Evolutionary conservation across 1,140 invertebrate species (phyloP), one percentile per base, ranked within the genome.

Genomic region (Homalodisca vitripennis): DNA sequence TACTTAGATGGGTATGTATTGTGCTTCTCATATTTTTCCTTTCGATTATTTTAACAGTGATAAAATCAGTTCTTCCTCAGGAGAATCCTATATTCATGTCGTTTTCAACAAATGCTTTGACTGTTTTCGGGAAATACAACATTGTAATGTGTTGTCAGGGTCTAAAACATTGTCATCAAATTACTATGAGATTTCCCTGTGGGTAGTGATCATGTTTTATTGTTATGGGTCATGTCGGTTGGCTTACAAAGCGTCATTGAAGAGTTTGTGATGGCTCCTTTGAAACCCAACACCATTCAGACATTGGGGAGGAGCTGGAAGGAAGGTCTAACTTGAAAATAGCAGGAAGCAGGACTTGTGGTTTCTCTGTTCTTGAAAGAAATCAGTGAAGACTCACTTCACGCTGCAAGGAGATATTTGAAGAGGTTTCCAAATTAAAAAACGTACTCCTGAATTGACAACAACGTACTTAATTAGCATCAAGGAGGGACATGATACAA

Each of bases 201-300:
- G 26, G 55, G 24, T 27, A 26, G 2, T 27, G n/a, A 6, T 60
- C 12, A 60, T 60, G 55, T 26, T 60, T 24, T 60, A 60, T 26
- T 27, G 55, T n/a, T 6, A n/a, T n/a, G 22, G 29, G 29, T 60
- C 6, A 26, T 60, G 22, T 60, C 55, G 14, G 55, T 60, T n/a
- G 26, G 55, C 55, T 27, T 60, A 60, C n/a, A 26, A 29, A 29
- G 55, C 55, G 29, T 60, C 55, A 2, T 26, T 60, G 14, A 60
- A 60, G 55, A 60, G 55, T 24, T 24, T 60, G 22, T 60, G 29
- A 6, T 60, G 55, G 55, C 55, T 29, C 14, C 14, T 26, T 30
- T 13, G 27, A 24, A 60, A 30, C 22, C 14, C 3, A 6, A 30
- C 6, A 60, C 22, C 27, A 60, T 60, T 1, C 13, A 60, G 26